Conservation (phyloP, 2,797 vertebrate genomes). For the Siniperca scherzeri region DNA sequence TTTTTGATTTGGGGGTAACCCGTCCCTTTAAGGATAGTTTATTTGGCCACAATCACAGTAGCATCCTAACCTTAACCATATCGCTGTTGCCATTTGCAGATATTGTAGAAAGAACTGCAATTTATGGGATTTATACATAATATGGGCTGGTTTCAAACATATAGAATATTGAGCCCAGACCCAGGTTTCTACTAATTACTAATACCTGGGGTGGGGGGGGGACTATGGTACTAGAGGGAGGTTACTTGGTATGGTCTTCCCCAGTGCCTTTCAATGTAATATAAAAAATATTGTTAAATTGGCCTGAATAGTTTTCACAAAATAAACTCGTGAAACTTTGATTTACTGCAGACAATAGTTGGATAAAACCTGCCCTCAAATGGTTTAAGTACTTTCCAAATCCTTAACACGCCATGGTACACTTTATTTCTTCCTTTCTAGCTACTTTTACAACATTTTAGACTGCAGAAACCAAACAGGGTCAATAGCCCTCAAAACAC, state of each 20-base stretch:
- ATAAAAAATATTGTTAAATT: not conserved
- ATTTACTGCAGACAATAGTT: not conserved
- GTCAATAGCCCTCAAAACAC: constrained; percentile 13
- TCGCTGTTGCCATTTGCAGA: not conserved
- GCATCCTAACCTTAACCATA: not conserved
- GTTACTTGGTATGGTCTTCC: not conserved
- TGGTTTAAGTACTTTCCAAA: not conserved
- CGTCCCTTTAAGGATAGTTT: not conserved
- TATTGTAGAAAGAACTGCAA: not conserved
- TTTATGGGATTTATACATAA: not conserved
- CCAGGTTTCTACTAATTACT: not conserved
- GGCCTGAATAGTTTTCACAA: not conserved
- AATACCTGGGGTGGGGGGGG: not conserved
- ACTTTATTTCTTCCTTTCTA: not conserved
- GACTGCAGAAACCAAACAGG: constrained; percentile 32
- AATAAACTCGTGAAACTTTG: not conserved
- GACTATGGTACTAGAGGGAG: no score
- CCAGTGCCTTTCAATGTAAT: not conserved
- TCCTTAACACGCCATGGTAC: not conserved
- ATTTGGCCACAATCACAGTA: not conserved
- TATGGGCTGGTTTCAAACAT: not conserved
- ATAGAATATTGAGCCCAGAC: not conserved
- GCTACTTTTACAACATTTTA: not conserved
- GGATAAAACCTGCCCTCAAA: not conserved
- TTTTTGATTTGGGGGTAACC: no score